A percentile compares a stretch with the other conserved stretches of the same genome.
Conservation (phyloP, 2,797 vertebrate genomes). For the Pogonophryne albipinna region DNA sequence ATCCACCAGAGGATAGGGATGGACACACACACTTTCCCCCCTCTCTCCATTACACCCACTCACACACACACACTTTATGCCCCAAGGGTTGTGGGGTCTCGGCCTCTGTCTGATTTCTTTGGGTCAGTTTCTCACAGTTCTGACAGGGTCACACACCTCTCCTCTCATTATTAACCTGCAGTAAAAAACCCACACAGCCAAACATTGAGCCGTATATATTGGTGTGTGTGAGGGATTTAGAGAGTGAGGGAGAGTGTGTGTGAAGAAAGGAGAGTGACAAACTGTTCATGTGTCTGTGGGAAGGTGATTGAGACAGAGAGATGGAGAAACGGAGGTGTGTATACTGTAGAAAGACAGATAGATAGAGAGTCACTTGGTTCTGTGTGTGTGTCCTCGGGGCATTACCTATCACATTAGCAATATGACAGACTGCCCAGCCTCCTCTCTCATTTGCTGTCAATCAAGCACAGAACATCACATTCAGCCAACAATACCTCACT, state of each 20-base stretch:
- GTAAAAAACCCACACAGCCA: conserved; percentile 65
- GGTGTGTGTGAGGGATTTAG: conserved; percentile 56
- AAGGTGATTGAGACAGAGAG: conserved; percentile 42
- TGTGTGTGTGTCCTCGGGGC: conserved; percentile 65
- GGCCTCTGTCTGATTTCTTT: conserved; percentile 79
- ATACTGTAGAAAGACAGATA: conserved; percentile 35
- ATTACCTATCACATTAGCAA: conserved; percentile 81
- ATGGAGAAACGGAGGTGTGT: conserved; percentile 44
- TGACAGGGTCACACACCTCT: conserved; percentile 84
- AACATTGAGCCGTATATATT: conserved; percentile 50
- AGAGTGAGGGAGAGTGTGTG: conserved; percentile 23
- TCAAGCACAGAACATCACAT: conserved; percentile 69
- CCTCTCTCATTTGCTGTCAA: conserved; percentile 78
- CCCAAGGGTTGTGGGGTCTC: conserved; percentile 74
- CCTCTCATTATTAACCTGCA: conserved; percentile 81
- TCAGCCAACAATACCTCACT: conserved; percentile 67
- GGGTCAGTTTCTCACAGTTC: conserved; percentile 80
- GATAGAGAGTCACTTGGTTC: conserved; percentile 39
- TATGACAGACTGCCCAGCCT: conserved; percentile 74
- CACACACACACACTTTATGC: conserved; percentile 45
- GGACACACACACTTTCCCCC: conserved; percentile 54
- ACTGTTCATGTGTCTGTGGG: conserved; percentile 20
- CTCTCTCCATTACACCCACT: conserved; percentile 10
- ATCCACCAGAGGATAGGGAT: conserved; percentile 67
- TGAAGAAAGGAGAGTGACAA: conserved; percentile 42